A percentile compares a stretch with the other conserved stretches of the same genome.
Evolutionary conservation across 2,888 invertebrate genomes (phyloP).

Genomic region (Koerneria pararmatus): DNA sequence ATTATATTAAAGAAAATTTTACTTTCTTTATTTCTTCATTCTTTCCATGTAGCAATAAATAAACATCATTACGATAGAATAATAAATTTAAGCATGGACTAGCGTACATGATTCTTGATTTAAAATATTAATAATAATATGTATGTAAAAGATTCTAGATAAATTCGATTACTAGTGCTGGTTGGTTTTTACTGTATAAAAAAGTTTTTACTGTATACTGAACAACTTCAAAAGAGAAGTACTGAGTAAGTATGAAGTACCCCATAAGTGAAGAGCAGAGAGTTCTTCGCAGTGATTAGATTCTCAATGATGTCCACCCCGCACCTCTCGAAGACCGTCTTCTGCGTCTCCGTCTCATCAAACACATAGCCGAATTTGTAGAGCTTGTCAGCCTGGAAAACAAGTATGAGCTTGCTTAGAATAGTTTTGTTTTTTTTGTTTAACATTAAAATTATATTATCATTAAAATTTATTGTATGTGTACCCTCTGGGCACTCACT

Average conservation of each 20-base stretch:
- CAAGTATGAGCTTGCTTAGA: background rate
- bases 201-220: slow-evolving; percentile 24
- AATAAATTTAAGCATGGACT: too few species aligned
- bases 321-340: slow-evolving; percentile 78
- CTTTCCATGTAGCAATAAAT: too few species aligned
- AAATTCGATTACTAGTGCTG: too few species aligned
- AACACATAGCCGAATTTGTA: slow-evolving; percentile 77
- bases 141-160: too few species aligned
- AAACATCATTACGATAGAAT: too few species aligned
- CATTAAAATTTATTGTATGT: background rate
- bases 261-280: slow-evolving; percentile 88
- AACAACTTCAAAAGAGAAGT: background rate
- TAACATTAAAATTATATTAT: background rate
- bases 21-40: too few species aligned
- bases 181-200: too few species aligned
- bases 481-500: too few species aligned
- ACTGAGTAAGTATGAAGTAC: slow-evolving; percentile 20
- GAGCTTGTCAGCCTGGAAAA: slow-evolving; percentile 63
- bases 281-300: slow-evolving; percentile 80
- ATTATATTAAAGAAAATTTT: too few species aligned
- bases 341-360: slow-evolving; percentile 74
- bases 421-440: background rate
- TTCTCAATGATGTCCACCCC: slow-evolving; percentile 79
- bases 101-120: too few species aligned
- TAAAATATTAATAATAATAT: too few species aligned